phyloP scores from a whole-genome alignment of 2,113 vertebrate species.

The Embiotoca jacksoni region DNA sequence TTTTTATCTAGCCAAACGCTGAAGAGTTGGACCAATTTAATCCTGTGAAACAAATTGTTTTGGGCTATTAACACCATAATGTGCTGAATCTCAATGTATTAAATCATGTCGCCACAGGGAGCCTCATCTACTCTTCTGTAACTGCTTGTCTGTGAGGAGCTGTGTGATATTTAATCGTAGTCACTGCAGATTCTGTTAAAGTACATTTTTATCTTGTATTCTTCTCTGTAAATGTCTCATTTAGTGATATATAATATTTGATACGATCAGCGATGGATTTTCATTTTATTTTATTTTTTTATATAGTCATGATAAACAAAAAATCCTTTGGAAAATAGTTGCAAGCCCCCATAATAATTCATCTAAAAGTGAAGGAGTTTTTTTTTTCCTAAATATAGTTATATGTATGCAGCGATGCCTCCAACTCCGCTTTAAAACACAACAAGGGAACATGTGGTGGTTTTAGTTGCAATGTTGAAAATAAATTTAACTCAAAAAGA shows the following conservation, averaged over 20 bases:
- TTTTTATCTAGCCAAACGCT: slow-evolving; percentile 25
- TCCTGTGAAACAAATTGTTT: slow-evolving; percentile 52
- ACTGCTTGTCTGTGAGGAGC: neutral
- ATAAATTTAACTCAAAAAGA: slow-evolving; percentile 10
- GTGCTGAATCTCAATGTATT: slow-evolving; percentile 45
- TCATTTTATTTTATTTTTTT: no score
- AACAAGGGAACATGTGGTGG: neutral
- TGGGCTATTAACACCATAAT: slow-evolving; percentile 38
- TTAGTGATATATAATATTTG: no score
- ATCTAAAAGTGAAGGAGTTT: no score
- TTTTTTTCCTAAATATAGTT: no score
- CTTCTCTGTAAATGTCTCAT: no score
- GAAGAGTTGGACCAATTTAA: slow-evolving; percentile 31
- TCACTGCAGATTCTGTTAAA: no score
- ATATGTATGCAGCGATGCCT: neutral
- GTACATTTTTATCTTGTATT: no score
- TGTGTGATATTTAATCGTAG: slow-evolving; percentile 4
- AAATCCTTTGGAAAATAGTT: no score
- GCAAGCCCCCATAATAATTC: no score
- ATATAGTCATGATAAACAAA: no score
- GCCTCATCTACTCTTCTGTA: slow-evolving; percentile 1
- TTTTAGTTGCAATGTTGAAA: slow-evolving; percentile 9
- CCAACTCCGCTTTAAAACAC: neutral
- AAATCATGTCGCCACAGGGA: slow-evolving; percentile 45
- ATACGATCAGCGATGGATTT: no score